Conservation (phyloP, 2,888 invertebrate species). For the Seladonia tumulorum region DNA sequence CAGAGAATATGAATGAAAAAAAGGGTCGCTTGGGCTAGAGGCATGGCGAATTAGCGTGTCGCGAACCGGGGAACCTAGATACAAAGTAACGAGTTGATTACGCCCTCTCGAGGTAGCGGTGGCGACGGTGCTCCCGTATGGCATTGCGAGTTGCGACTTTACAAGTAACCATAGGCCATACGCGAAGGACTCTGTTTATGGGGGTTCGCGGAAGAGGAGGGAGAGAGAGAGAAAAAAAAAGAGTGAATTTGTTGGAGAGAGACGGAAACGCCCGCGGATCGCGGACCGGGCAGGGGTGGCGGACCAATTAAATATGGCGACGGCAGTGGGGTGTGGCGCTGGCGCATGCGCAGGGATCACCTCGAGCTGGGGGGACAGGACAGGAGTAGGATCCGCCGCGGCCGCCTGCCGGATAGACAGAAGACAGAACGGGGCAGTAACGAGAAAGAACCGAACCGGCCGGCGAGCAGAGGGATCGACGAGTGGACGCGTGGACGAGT, state of each 20-base stretch:
- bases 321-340: conserved; percentile 81
- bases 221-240: background rate
- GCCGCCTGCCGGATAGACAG: background rate
- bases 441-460: conserved; percentile 74
- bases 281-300: conserved; percentile 68
- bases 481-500: conserved; percentile 18
- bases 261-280: background rate
- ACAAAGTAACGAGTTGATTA: conserved; percentile 43
- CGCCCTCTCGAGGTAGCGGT: conserved; percentile 49
- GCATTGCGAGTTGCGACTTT: background rate
- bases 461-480: conserved; percentile 71
- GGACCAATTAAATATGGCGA: conserved; percentile 80
- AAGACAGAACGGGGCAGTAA: conserved; percentile 54
- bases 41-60: background rate
- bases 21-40: too few species aligned
- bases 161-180: conserved; percentile 23
- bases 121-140: conserved; percentile 45
- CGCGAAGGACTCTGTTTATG: conserved; percentile 31
- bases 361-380: conserved; percentile 23
- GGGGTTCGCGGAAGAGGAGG: conserved; percentile 26
- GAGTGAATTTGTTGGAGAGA: conserved; percentile 24
- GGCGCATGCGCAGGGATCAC: conserved; percentile 73
- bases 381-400: conserved; percentile 47
- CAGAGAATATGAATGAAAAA: background rate
- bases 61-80: background rate